phyloP scores from a whole-genome alignment of 2,797 vertebrate genomes.

The Ataeniobius toweri region DNA sequence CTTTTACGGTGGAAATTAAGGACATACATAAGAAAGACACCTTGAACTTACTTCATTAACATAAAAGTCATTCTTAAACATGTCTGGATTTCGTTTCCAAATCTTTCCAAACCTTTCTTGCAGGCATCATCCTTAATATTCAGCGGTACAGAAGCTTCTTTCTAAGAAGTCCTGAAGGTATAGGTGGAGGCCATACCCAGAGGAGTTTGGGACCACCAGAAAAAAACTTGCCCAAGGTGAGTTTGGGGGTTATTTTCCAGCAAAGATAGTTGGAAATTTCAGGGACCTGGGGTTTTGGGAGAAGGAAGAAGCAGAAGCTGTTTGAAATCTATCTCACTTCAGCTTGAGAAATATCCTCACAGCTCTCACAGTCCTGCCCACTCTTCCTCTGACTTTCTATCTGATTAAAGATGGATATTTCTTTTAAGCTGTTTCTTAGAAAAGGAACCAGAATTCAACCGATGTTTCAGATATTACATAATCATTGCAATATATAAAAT shows the following conservation, averaged over 20 bases:
- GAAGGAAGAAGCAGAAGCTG: constrained; percentile 33
- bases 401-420: constrained; percentile 67
- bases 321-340: constrained; percentile 69
- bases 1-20: background rate
- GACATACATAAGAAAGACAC: no score
- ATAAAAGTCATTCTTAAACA: constrained; percentile 48
- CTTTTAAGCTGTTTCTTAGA: constrained; percentile 62
- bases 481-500: constrained; percentile 64
- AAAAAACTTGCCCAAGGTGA: constrained; percentile 69
- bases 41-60: constrained; percentile 52
- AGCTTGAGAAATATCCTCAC: constrained; percentile 55
- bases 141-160: constrained; percentile 32
- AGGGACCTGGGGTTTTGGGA: constrained; percentile 49
- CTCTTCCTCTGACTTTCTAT: constrained; percentile 53
- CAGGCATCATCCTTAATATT: constrained; percentile 32
- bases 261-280: constrained; percentile 69
- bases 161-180: constrained; percentile 29
- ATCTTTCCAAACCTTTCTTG: constrained; percentile 23
- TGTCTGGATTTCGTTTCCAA: constrained; percentile 20
- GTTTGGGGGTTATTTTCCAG: constrained; percentile 71
- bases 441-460: constrained; percentile 54
- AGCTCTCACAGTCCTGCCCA: constrained; percentile 51
- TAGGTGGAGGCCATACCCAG: constrained; percentile 21
- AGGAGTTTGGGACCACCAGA: constrained; percentile 63
- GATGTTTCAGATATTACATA: constrained; percentile 72